A percentile compares a stretch with the other conserved stretches of the same genome.
These are phyloP conservation scores for Conger conger DNA, from an alignment of 2,113 vertebrate genomes.

Conservation along the genomic window DNA sequence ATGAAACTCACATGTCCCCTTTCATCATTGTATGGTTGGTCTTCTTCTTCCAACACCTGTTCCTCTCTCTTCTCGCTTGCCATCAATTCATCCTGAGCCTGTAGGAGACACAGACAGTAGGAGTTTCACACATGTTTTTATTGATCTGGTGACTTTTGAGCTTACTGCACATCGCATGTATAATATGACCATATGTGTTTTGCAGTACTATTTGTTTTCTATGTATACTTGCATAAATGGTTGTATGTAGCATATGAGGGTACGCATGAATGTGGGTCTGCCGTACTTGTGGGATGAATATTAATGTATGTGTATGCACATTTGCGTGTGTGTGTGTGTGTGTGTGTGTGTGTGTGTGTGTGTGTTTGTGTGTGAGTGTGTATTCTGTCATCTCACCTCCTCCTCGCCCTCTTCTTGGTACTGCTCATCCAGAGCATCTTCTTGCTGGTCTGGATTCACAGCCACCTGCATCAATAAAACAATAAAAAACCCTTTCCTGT, in stretches of 20 bases:
- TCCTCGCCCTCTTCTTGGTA: slow-evolving; percentile 96
- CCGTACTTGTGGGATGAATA: too few species aligned
- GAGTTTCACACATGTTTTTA: not conserved
- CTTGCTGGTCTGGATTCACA: slow-evolving; percentile 96
- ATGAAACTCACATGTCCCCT: slow-evolving; percentile 74
- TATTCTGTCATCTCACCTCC: slow-evolving; percentile 71
- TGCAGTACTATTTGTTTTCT: too few species aligned
- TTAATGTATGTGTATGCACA: not conserved
- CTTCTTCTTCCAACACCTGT: slow-evolving; percentile 76
- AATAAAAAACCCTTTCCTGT: not conserved
- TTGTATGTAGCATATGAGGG: too few species aligned
- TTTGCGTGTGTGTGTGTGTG: slow-evolving; percentile 5
- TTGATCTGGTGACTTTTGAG: not conserved
- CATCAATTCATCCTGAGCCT: slow-evolving; percentile 87
- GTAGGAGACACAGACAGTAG: not conserved
- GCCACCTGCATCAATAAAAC: slow-evolving; percentile 79
- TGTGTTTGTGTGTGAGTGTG: slow-evolving; percentile 2
- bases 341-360: not conserved
- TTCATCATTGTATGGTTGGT: slow-evolving; percentile 83
- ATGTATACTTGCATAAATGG: not conserved
- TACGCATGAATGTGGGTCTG: too few species aligned
- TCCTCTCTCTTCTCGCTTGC: slow-evolving; percentile 78
- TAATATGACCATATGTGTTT: too few species aligned
- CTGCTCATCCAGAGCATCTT: slow-evolving; percentile 90
- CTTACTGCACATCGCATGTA: not conserved